These are phyloP conservation scores for Cyprichromis sp. DNA, from an alignment of 2,113 vertebrate genomes.

Conservation along the genomic window DNA sequence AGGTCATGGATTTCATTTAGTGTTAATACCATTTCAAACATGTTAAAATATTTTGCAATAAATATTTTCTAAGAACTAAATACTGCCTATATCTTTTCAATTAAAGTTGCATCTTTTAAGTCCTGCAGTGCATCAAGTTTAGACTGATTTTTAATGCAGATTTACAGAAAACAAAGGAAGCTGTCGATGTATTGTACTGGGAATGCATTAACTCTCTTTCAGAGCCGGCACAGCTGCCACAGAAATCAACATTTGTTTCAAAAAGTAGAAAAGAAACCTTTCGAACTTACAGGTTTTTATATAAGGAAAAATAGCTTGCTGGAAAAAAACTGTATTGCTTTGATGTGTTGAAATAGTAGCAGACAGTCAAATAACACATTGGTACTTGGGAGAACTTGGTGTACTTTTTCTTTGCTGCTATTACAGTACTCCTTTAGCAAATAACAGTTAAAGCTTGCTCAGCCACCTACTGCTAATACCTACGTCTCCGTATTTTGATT, in stretches of 20 bases:
- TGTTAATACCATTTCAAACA: background rate
- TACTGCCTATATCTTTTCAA: background rate
- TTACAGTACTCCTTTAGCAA: background rate
- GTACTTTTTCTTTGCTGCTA: background rate
- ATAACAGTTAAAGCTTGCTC: background rate
- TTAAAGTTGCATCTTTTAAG: background rate
- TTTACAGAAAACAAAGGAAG: background rate
- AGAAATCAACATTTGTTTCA: background rate
- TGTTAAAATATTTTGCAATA: background rate
- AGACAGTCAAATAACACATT: background rate
- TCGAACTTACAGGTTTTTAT: background rate
- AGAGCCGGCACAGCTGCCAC: background rate
- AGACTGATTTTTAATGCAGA: background rate
- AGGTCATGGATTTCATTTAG: background rate
- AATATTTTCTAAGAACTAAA: background rate
- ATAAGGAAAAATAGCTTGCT: background rate
- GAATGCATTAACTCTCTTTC: background rate
- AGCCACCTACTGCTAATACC: background rate
- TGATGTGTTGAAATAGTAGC: background rate
- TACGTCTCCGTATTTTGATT: background rate
- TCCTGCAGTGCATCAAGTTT: background rate
- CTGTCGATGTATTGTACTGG: background rate
- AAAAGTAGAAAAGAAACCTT: background rate
- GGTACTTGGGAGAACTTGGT: background rate
- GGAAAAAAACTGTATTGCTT: background rate